Base-by-base conservation (phyloP, 2,888 invertebrate genomes). In the Pseudococcus viburni region DNA sequence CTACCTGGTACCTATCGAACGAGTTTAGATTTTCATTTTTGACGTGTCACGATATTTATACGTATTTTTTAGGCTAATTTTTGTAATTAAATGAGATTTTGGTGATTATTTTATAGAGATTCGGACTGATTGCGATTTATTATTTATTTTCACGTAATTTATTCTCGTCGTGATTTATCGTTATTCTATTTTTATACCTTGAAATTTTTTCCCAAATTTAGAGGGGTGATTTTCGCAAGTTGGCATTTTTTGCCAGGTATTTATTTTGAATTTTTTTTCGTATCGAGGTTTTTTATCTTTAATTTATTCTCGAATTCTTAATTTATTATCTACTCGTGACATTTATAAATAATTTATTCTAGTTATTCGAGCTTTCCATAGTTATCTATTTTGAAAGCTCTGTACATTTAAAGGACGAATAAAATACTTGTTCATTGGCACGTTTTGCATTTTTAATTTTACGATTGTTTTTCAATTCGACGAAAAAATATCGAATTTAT, bases 401-500 rank as follows among this genome's bases (percentile, higher is more conserved):
- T 2, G n/a, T 77, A 17, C 17, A 39, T 64, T 33, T 68, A 26
- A 17, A 26, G 9, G 80, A 83, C 80, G 46, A 83, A 83, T 42
- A 83, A 46, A 42, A 42, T 19, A 42, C 46, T 46, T 46, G 12
- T 33, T 19, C 46, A 22, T 19, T 83, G 19, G 42, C 5, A 12
- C 19, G 80, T 46, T 19, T 11, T 9, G n/a, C 4, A 83, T 83
- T 46, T 83, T 46, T 46, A n/a, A 19, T 46, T 46, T 83, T 17
- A 46, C 26, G 26, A 33, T 33, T 33, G 26, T 33, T 46, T 46
- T 46, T 46, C 46, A 33, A 19, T 42, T 83, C 9, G 17, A 22
- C 46, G 19, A 83, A 83, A 42, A 83, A 83, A 83, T 83, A 83
- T 83, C 80, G 80, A 83, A 46, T 83, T 42, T 46, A 46, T 46